Percentiles rank a stretch among this genome's conserved stretches.
These are phyloP conservation scores for Clitarchus hookeri DNA, from an alignment of 2,888 invertebrate species.

Conservation along the genomic window DNA sequence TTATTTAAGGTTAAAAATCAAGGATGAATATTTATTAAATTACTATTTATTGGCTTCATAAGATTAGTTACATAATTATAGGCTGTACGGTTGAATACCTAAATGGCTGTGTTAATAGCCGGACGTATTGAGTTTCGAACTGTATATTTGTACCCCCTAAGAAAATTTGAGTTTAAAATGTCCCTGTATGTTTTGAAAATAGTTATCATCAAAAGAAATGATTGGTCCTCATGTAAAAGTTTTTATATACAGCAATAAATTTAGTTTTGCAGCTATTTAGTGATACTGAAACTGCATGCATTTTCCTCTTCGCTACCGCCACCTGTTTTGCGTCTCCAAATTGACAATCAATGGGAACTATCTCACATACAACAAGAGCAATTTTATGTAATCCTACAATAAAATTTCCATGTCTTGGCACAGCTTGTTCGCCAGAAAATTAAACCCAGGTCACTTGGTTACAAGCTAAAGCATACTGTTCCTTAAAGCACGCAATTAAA, in stretches of 20 bases:
- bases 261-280: no score
- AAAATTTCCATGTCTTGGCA: background rate
- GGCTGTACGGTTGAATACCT: background rate
- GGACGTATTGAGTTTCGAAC: background rate
- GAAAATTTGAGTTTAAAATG: no score
- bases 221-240: no score
- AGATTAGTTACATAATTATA: background rate
- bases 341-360: background rate
- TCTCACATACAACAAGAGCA: background rate
- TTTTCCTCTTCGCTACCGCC: no score
- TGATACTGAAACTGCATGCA: no score
- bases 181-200: no score
- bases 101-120: background rate
- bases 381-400: background rate
- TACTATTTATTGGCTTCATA: no score
- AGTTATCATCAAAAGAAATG: no score
- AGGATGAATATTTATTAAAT: no score
- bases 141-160: background rate
- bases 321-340: background rate
- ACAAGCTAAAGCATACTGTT: background rate
- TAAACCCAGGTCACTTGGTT: background rate
- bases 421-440: background rate
- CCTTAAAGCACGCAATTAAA: no score
- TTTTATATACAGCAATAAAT: no score
- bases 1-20: no score